Percentiles rank a stretch among this genome's conserved stretches.
phyloP scores from a whole-genome alignment of 2,888 invertebrate species.

The Dryadula phaetusa region DNA sequence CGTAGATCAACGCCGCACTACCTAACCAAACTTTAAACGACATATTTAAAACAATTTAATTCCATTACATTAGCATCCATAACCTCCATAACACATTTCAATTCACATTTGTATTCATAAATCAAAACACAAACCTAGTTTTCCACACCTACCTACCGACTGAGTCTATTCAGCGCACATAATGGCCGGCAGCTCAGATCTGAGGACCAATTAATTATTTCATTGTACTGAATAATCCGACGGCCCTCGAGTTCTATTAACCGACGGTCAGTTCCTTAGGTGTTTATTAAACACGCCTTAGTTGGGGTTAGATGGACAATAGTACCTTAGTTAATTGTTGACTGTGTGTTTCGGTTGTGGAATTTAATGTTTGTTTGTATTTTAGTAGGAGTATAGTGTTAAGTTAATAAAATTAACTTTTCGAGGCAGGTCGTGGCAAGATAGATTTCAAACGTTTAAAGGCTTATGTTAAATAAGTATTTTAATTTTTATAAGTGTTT shows the following conservation, averaged over 20 bases:
- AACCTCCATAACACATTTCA: neutral
- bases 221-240: constrained; percentile 74
- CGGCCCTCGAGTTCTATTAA: constrained; percentile 75
- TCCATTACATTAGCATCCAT: neutral
- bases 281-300: constrained; percentile 76
- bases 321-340: constrained; percentile 34
- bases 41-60: neutral
- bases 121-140: constrained; percentile 20
- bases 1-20: neutral
- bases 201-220: constrained; percentile 82
- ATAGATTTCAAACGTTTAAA: too few species aligned
- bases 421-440: too few species aligned
- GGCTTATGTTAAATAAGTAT: too few species aligned
- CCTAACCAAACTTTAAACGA: neutral
- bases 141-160: constrained; percentile 51
- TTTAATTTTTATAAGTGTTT: too few species aligned
- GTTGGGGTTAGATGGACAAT: constrained; percentile 56
- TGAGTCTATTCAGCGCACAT: constrained; percentile 60
- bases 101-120: constrained; percentile 19
- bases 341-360: neutral
- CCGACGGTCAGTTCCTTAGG: constrained; percentile 80
- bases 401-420: too few species aligned
- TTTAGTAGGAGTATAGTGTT: too few species aligned
- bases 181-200: constrained; percentile 70
- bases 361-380: neutral